Evolutionary conservation across 2,888 invertebrate species (phyloP), one percentile per base, ranked within the genome.

Genomic region (Caenorhabditis angaria): DNA sequence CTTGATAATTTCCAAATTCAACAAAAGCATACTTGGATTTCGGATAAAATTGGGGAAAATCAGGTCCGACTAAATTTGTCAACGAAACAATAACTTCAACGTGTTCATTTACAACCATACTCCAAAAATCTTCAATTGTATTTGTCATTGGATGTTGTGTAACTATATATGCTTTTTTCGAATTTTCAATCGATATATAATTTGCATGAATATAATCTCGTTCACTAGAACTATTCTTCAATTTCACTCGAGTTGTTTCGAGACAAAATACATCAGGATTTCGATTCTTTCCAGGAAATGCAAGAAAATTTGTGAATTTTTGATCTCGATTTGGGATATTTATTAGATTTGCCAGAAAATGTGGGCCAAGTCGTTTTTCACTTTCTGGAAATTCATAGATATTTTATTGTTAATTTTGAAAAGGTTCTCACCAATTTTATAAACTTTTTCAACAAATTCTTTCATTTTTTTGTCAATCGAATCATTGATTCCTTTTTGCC

Each of bases 141-240:
- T 20, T 32, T 4, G 22, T 1, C 2, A 56, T 2, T 4, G 55
- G 55, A 28, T 56, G 55, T 32, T 56, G 55, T 10, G 55, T 56
- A 14, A 20, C 20, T 20, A 56, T 56, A 20, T 56, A 56, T 2
- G 14, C 14, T 22, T 28, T 24, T 14, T 56, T 56, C 29, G 27
- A n/a, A 28, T 32, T 32, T 5, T 56, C 55, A 56, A 56, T 25
- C 20, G n/a, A 20, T 18, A 56, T 32, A 24, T 32, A 20, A 20
- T 56, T 56, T 5, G 55, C 55, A 32, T 56, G 55, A 20, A 56
- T 56, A 32, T 56, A 56, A 18, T 56, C 55, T 1, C 27, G 18
- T 6, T 5, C 22, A 54, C 24, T 24, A 3, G 29, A 3, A 6
- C 20, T 18, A 41, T 41, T 12, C 28, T 56, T 56, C 55, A 56